Base-by-base conservation (phyloP, 1,140 invertebrate species). In the Drosophila varians region DNA sequence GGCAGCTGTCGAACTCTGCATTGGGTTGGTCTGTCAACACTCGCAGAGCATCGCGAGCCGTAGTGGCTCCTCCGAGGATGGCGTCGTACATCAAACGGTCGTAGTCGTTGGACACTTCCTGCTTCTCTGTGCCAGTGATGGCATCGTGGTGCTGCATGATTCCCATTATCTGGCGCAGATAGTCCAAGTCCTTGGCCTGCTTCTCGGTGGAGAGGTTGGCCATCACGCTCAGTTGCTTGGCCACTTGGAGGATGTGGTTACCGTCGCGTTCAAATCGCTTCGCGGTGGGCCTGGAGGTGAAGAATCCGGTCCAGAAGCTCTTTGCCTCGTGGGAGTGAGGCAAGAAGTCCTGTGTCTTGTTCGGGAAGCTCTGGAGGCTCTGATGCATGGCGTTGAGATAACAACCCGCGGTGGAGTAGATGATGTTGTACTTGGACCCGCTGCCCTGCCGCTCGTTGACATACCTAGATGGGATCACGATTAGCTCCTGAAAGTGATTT, bases 281-380 rank as follows among this genome's bases (percentile, higher is more conserved):
- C 0, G 96, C 92, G 0, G 96, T 95, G 4, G 97, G 95, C 55
- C 96, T 93, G 0, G 97, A 99, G 0, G 97, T 97, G 89, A 97
- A 99, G 90, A 98, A 99, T 0, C 98, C 98, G 0, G 96, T 98
- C 98, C 98, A 99, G 90, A 95, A 98, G 0, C 94, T 92, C 76
- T 98, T 95, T 0, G 94, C 92, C 76, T 96, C 94, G 56, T 95
- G 95, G 0, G 96, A 95, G 91, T 99, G 99, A 0, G 98, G 98
- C 73, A 98, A 97, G 92, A 98, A 99, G 78, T 98, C 97, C 77
- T 96, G 95, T 4, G 92, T 91, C 80, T 97, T 97, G 0, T 93
- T 94, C 0, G 95, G 92, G 92, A 96, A 94, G 0, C 91, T 92
- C 0, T 93, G 84, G 60, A 95, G 93, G 1, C 93, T 92, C 74